phyloP scores from a whole-genome alignment of 2,113 vertebrate genomes.

The Andinoacara biseriatus region DNA sequence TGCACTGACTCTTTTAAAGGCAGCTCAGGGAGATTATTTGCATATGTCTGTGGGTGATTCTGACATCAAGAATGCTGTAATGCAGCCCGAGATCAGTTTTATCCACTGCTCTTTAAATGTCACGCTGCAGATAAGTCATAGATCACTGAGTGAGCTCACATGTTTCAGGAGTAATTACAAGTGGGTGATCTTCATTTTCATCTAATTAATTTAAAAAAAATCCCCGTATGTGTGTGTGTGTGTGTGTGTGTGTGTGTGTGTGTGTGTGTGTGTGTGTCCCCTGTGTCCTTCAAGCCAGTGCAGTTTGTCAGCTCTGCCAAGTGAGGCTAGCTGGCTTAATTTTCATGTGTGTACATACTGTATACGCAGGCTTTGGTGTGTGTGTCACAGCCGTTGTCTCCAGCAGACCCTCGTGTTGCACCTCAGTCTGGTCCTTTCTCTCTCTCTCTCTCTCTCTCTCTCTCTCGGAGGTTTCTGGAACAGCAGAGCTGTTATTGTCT shows the following conservation, averaged over 20 bases:
- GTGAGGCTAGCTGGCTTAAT: background rate
- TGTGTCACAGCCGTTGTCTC: constrained; percentile 9
- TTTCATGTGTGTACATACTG: constrained; percentile 5
- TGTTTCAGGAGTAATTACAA: constrained; percentile 27
- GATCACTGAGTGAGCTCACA: background rate
- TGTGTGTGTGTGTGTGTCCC: constrained; percentile 17
- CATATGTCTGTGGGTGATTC: constrained; percentile 16
- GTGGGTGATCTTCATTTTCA: background rate
- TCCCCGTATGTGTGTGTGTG: constrained; percentile 11
- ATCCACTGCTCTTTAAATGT: constrained; percentile 6
- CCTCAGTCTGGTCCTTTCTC: background rate
- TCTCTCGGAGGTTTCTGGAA: constrained; percentile 10
- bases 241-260: constrained; percentile 8
- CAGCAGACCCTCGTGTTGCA: constrained; percentile 16
- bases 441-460: background rate
- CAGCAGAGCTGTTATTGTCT: background rate
- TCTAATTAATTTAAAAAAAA: constrained; percentile 47
- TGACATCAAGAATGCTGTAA: constrained; percentile 2
- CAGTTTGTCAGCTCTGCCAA: constrained; percentile 27
- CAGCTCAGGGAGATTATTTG: constrained; percentile 17
- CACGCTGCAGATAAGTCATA: background rate
- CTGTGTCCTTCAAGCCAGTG: constrained; percentile 27
- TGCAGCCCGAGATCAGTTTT: background rate
- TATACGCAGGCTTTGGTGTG: background rate
- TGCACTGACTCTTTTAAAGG: constrained; percentile 5